phyloP scores from a whole-genome alignment of 2,797 vertebrate genomes.

The Argyrosomus regius region DNA sequence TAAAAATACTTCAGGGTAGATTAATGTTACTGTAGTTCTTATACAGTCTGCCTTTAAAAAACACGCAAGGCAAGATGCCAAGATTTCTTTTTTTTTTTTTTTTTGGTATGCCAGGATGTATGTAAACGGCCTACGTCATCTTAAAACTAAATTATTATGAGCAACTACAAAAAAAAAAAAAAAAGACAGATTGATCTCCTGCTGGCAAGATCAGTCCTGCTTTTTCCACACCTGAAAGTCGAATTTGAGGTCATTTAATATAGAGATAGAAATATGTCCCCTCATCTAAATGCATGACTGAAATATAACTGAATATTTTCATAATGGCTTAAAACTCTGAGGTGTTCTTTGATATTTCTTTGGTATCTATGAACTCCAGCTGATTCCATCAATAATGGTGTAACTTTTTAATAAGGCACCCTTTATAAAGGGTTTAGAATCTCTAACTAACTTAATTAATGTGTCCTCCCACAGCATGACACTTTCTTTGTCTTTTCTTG shows the following conservation, averaged over 20 bases:
- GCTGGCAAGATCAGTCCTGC: constrained; percentile 5
- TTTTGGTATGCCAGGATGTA: constrained; percentile 26
- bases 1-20: constrained; percentile 44
- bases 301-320: neutral
- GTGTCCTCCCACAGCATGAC: neutral
- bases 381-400: neutral
- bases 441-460: too few relatives aligned
- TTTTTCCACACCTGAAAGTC: constrained; percentile 1
- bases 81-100: neutral
- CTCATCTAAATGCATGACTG: neutral
- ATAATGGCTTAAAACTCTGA: neutral
- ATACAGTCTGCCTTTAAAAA: neutral
- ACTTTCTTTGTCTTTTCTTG: neutral
- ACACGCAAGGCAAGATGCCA: constrained; percentile 34
- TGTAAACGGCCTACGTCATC: neutral
- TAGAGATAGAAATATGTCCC: neutral
- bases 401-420: neutral
- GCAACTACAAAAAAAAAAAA: neutral
- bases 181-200: constrained; percentile 1
- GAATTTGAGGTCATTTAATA: neutral
- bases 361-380: neutral
- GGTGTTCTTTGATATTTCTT: neutral
- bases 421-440: neutral
- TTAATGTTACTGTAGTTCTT: constrained; percentile 38
- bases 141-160: neutral